A percentile compares a stretch with the other conserved stretches of the same genome.
Evolutionary conservation across 2,797 vertebrate genomes (phyloP).

Genomic region (Lutjanus argentimaculatus): DNA sequence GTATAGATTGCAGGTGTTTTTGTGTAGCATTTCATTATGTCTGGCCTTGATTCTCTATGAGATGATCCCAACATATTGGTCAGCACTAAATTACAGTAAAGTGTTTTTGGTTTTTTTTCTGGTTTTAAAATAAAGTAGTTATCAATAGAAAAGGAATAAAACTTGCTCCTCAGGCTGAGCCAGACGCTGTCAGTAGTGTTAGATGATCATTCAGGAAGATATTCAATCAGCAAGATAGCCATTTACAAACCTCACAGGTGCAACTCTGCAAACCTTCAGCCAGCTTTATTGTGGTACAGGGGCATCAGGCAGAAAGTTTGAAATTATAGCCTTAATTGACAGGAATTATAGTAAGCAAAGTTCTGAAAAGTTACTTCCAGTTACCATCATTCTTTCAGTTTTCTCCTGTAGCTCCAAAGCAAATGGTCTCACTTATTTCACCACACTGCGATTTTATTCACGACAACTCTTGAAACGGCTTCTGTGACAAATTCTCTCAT

Average conservation of each 20-base stretch:
- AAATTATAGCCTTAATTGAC: not conserved
- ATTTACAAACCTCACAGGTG: not conserved
- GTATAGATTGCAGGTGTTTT: no score
- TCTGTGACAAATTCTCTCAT: constrained; percentile 35
- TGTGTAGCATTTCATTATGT: no score
- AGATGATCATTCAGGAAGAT: not conserved
- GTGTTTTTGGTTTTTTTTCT: not conserved
- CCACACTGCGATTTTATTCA: constrained; percentile 17
- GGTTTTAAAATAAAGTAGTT: no score
- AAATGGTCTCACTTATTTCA: constrained; percentile 27
- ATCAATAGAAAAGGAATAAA: no score
- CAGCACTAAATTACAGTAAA: no score
- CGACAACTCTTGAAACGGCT: constrained; percentile 14
- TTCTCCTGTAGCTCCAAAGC: constrained; percentile 1
- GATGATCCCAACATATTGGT: no score
- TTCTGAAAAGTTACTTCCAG: not conserved
- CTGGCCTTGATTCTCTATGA: no score
- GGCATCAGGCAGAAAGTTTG: not conserved
- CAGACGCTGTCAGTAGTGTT: not conserved
- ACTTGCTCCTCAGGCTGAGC: not conserved
- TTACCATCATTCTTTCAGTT: not conserved
- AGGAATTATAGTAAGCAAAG: not conserved
- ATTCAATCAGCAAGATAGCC: not conserved
- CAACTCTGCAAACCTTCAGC: not conserved
- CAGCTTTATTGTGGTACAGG: not conserved